phyloP scores from a whole-genome alignment of 1,140 invertebrate genomes.

The Kradibia gibbosae region DNA sequence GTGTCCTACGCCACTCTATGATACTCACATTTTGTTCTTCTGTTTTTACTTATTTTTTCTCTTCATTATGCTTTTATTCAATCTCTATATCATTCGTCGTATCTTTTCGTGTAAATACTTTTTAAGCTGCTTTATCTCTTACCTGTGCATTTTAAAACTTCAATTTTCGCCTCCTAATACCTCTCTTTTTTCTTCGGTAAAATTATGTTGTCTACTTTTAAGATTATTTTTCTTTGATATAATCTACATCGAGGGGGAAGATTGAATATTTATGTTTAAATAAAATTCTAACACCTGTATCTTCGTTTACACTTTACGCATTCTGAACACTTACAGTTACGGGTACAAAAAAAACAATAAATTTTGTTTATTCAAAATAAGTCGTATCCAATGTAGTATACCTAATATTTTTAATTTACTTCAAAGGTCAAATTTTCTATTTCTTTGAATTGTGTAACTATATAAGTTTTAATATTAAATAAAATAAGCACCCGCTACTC shows the following conservation, averaged over 20 bases:
- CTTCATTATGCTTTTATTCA: not conserved
- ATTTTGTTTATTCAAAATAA: too few relatives aligned
- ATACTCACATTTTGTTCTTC: not conserved
- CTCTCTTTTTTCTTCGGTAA: not conserved
- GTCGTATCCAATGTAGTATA: too few relatives aligned
- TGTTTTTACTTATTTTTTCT: too few relatives aligned
- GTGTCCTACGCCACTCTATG: not conserved
- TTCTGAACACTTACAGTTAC: too few relatives aligned
- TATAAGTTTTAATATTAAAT: too few relatives aligned
- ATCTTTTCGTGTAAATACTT: not conserved
- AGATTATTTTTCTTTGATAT: not conserved
- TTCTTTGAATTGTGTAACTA: too few relatives aligned
- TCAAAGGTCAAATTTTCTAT: too few relatives aligned
- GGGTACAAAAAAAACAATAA: too few relatives aligned
- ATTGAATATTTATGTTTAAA: not conserved
- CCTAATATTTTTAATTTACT: too few relatives aligned
- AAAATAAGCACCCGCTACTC: too few relatives aligned
- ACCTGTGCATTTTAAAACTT: not conserved
- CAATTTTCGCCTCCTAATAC: not conserved
- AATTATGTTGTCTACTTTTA: not conserved
- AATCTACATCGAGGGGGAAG: not conserved
- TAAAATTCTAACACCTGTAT: not conserved
- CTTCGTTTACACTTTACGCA: too few relatives aligned
- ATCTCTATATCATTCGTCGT: not conserved
- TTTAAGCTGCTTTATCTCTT: slow-evolving; percentile 14